Evolutionary conservation across 2,797 vertebrate genomes (phyloP), one percentile per base, ranked within the genome.

Genomic region (Aselliscus stoliczkanus): DNA sequence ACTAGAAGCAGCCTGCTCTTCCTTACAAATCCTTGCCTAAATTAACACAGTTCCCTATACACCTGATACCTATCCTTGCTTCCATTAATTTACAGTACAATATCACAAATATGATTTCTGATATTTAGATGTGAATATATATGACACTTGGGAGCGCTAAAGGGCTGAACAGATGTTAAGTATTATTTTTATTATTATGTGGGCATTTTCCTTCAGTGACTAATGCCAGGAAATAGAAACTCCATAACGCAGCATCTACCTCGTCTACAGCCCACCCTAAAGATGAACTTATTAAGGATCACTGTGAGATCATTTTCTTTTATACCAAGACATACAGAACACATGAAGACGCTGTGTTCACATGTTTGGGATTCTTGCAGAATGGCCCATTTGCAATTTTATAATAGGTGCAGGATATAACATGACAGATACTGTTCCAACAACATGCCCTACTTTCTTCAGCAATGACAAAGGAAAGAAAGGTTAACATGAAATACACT

Each of bases 121-220:
- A 72, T 70, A 50, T 39, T 17, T 80, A 37, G 62, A 85, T 73
- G n/a, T 67, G 89, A 92, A 70, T 72, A 92, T 72, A 92, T 12
- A 42, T 0, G 23, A 77, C 76, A 8, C 77, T 58, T 34, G 44
- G 18, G 62, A 88, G 39, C 52, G 81, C 77, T 39, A 29, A 92
- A 76, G 81, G 18, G 47, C 73, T 17, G 39, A 94, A 88, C 94
- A 96, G 90, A 90, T 79, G 97, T 73, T 82, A 50, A 65, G 94
- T 93, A 96, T 96, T 97, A 96, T 97, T 97, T 97, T 95, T 96
- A 96, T 91, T 96, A 96, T 90, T 95, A 93, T 15, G 96, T 97
- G 96, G 97, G 95, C 0, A 72, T 94, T 93, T 92, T 93, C 92
- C 83, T 93, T 90, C 50, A 27, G n/a, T 93, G 94, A 96, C 85